Conservation (phyloP, 2,888 invertebrate genomes). For the Drosophila aldrichi region DNA sequence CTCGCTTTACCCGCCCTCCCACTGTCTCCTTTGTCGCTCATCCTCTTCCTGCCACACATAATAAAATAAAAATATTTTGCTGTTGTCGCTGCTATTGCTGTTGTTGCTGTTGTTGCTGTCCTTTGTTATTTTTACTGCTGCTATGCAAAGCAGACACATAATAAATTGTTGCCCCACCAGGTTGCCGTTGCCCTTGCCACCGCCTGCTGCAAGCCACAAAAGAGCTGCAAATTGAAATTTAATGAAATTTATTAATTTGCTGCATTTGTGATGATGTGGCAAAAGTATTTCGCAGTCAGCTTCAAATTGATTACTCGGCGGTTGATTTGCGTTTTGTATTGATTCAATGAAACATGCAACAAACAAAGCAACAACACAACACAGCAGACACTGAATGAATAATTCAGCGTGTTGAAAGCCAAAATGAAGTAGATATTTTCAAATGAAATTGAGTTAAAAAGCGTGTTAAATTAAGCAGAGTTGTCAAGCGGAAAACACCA, state of each 20-base stretch:
- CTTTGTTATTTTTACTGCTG: slow-evolving; percentile 24
- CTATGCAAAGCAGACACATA: slow-evolving; percentile 31
- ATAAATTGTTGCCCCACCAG: slow-evolving; percentile 26
- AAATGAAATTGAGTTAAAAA: slow-evolving; percentile 12
- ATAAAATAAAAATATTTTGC: slow-evolving; percentile 42
- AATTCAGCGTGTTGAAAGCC: not conserved
- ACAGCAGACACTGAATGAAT: slow-evolving; percentile 9
- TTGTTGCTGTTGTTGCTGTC: slow-evolving; percentile 9
- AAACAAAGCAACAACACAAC: slow-evolving; percentile 4
- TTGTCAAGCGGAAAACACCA: slow-evolving; percentile 11
- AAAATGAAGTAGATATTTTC: not conserved
- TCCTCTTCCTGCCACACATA: slow-evolving; percentile 27
- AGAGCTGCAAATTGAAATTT: slow-evolving; percentile 50
- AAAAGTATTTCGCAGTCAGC: slow-evolving; percentile 28
- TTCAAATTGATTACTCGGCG: slow-evolving; percentile 9
- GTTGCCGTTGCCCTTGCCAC: slow-evolving; percentile 8
- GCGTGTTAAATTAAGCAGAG: slow-evolving; percentile 10
- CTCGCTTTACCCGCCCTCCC: not conserved
- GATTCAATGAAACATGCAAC: slow-evolving; percentile 3
- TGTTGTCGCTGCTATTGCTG: slow-evolving; percentile 12
- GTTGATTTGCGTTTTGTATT: slow-evolving; percentile 11
- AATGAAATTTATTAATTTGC: slow-evolving; percentile 56
- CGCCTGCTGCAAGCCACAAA: slow-evolving; percentile 43
- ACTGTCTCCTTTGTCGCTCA: not conserved
- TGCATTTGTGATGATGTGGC: slow-evolving; percentile 61